Conservation (phyloP, 1,140 invertebrate genomes). For the Zaprionus camerounensis region DNA sequence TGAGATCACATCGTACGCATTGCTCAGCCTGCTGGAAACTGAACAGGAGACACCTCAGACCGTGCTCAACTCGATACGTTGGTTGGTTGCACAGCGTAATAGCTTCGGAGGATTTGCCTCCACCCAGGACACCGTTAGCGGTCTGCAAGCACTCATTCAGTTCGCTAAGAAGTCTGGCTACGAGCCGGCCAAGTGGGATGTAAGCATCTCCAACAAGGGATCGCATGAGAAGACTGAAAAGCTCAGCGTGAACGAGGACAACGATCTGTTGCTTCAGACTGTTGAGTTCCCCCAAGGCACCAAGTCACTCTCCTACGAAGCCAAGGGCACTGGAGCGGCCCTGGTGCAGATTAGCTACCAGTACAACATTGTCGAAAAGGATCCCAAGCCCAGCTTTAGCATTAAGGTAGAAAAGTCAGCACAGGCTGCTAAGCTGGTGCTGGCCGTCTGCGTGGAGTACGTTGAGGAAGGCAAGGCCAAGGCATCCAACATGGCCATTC, state of each 20-base stretch:
- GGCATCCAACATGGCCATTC: constrained; percentile 93
- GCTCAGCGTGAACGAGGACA: constrained; percentile 61
- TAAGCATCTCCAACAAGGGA: constrained; percentile 60
- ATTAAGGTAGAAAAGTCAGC: constrained; percentile 89
- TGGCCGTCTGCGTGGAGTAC: constrained; percentile 89
- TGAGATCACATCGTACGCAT: constrained; percentile 91
- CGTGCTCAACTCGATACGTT: constrained; percentile 87
- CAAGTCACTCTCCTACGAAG: constrained; percentile 86
- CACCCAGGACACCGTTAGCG: constrained; percentile 89
- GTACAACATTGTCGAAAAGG: constrained; percentile 93
- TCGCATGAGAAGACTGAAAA: constrained; percentile 65
- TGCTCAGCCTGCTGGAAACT: constrained; percentile 87
- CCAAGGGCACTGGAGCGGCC: constrained; percentile 90
- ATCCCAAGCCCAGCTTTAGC: constrained; percentile 92
- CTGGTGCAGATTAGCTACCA: constrained; percentile 91
- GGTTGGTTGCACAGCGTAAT: constrained; percentile 91
- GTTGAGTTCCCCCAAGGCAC: constrained; percentile 75
- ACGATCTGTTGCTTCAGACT: constrained; percentile 70
- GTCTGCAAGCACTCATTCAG: constrained; percentile 87
- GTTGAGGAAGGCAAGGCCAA: constrained; percentile 64
- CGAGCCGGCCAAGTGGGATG: constrained; percentile 63
- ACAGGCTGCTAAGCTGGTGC: constrained; percentile 89
- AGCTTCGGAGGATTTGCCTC: constrained; percentile 91
- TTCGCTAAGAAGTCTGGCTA: constrained; percentile 85
- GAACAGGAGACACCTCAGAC: constrained; percentile 70